Evolutionary conservation across 2,888 invertebrate genomes (phyloP).

Genomic region (Athalia cordata): DNA sequence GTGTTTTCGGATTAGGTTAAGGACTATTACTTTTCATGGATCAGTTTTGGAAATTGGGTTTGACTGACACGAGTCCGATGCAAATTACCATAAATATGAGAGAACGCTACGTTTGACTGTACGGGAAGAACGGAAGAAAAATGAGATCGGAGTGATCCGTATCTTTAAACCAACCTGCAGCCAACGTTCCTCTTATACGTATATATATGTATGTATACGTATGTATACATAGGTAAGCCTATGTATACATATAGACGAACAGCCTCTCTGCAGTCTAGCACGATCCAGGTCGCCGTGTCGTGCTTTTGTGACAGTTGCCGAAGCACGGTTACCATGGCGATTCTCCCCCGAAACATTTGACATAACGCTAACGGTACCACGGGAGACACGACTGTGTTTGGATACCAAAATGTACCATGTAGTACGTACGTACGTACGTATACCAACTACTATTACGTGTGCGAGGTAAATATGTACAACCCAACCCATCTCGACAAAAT

Average conservation of each 20-base stretch:
- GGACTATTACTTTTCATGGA: no score
- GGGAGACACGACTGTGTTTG: no score
- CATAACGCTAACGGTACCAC: neutral
- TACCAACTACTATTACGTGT: no score
- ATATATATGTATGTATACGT: neutral
- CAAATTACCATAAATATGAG: conserved; percentile 28
- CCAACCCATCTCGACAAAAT: no score
- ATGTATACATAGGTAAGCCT: no score
- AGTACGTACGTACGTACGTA: no score
- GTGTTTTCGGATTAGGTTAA: no score
- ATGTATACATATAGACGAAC: no score
- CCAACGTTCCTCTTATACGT: neutral
- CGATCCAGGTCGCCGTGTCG: neutral
- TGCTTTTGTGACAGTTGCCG: neutral
- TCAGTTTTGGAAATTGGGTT: neutral
- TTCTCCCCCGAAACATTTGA: conserved; percentile 4
- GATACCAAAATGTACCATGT: no score
- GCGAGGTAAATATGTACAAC: no score
- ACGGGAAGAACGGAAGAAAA: neutral
- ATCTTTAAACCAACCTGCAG: conserved; percentile 7
- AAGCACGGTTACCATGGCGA: neutral
- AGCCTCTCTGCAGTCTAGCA: no score
- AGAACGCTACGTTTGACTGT: conserved; percentile 6
- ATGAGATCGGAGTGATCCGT: conserved; percentile 26
- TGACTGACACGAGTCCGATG: neutral